phyloP scores from a whole-genome alignment of 2,113 vertebrate species.

The Heterotis niloticus region DNA sequence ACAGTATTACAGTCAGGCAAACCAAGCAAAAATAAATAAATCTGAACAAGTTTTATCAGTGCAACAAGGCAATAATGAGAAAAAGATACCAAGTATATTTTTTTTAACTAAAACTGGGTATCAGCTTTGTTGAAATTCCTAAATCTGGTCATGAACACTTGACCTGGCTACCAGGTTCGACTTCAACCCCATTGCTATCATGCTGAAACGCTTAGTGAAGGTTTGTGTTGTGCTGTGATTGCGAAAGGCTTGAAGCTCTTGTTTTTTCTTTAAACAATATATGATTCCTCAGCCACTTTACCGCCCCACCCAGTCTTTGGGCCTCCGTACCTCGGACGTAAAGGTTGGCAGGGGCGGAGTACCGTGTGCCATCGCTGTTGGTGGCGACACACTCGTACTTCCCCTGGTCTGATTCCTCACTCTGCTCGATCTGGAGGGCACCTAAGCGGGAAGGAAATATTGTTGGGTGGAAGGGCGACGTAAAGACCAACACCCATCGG shows the following conservation, averaged over 20 bases:
- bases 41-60: conserved; percentile 40
- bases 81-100: conserved; percentile 45
- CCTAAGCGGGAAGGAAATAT: conserved; percentile 88
- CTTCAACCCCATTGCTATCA: background rate
- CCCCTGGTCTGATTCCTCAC: conserved; percentile 97
- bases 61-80: conserved; percentile 48
- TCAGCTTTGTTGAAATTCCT: conserved; percentile 25
- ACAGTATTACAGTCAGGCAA: conserved; percentile 53
- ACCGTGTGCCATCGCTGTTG: conserved; percentile 96
- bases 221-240: too few relatives aligned
- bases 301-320: conserved; percentile 10
- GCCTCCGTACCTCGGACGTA: conserved; percentile 92
- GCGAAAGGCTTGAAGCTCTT: background rate
- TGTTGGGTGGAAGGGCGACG: conserved; percentile 62
- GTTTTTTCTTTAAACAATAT: background rate
- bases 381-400: conserved; percentile 99
- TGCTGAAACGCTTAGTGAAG: background rate
- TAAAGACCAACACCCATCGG: conserved; percentile 52
- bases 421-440: conserved; percentile 97
- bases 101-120: conserved; percentile 16
- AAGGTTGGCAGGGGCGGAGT: conserved; percentile 96
- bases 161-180: too few relatives aligned
- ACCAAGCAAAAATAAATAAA: conserved; percentile 44
- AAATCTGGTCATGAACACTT: too few relatives aligned
- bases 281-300: conserved; percentile 30